Percentiles rank a stretch among this genome's conserved stretches.
Evolutionary conservation across 2,113 vertebrate genomes (phyloP).

Genomic region (Centropus unirufus): DNA sequence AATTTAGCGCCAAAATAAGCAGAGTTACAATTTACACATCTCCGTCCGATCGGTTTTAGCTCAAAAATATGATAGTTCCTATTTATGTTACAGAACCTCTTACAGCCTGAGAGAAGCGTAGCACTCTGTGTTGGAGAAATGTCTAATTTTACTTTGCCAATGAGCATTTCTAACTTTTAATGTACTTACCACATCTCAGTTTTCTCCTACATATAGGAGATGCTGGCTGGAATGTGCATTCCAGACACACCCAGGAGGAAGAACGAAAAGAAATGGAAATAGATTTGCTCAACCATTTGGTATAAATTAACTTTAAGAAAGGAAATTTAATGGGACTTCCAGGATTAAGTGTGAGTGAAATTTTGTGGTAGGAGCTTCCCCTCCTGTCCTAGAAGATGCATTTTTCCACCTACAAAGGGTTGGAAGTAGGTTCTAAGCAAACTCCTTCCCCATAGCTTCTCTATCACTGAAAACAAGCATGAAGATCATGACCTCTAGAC

Average conservation of each 20-base stretch:
- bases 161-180: conserved; percentile 22
- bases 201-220: conserved; percentile 8
- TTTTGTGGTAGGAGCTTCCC: background rate
- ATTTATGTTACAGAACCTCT: conserved; percentile 47
- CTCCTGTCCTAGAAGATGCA: background rate
- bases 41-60: conserved; percentile 68
- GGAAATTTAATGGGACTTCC: background rate
- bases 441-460: background rate
- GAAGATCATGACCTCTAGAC: background rate
- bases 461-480: fast-evolving
- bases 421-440: background rate
- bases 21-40: conserved; percentile 67
- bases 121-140: background rate
- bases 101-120: background rate
- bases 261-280: background rate
- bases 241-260: background rate
- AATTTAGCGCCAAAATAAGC: conserved; percentile 69
- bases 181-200: background rate
- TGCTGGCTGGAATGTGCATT: background rate
- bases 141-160: conserved; percentile 41
- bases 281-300: background rate
- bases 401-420: background rate
- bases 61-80: conserved; percentile 58
- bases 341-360: background rate
- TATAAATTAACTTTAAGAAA: background rate